Evolutionary conservation across 1,140 invertebrate species (phyloP).

Genomic region (Bursaphelenchus mucronatus): DNA sequence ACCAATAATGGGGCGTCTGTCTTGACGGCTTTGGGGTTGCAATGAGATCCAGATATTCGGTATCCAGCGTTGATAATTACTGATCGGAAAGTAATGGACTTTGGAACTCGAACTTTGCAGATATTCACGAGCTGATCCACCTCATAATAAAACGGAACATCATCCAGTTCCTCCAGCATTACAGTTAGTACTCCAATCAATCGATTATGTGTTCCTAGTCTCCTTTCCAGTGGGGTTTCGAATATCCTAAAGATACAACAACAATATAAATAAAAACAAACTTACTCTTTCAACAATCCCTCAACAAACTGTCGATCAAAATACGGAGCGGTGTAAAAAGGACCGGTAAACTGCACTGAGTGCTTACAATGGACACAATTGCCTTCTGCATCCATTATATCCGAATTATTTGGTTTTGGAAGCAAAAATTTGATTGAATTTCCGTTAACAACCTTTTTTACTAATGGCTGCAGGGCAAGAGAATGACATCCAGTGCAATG

Average conservation of each 20-base stretch:
- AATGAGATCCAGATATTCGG: constrained; percentile 84
- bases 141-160: constrained; percentile 81
- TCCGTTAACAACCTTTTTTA: constrained; percentile 40
- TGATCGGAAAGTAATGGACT: constrained; percentile 67
- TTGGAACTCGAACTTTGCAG: constrained; percentile 43
- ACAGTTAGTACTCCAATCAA: constrained; percentile 68
- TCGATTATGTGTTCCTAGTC: constrained; percentile 69
- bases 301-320: constrained; percentile 76
- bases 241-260: constrained; percentile 57
- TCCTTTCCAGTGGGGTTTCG: constrained; percentile 60
- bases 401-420: constrained; percentile 18
- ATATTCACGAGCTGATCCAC: constrained; percentile 46
- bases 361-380: constrained; percentile 50
- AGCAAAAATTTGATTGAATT: constrained; percentile 17
- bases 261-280: constrained; percentile 26
- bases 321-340: constrained; percentile 82
- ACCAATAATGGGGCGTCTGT: constrained; percentile 80
- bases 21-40: constrained; percentile 80
- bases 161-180: constrained; percentile 71
- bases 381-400: constrained; percentile 15
- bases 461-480: constrained; percentile 42
- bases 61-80: constrained; percentile 88
- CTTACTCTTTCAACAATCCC: constrained; percentile 61
- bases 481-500: constrained; percentile 50
- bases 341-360: constrained; percentile 74